Evolutionary conservation across 2,888 invertebrate genomes (phyloP), one percentile per base, ranked within the genome.

Genomic region (Eristalinus sepulchralis): DNA sequence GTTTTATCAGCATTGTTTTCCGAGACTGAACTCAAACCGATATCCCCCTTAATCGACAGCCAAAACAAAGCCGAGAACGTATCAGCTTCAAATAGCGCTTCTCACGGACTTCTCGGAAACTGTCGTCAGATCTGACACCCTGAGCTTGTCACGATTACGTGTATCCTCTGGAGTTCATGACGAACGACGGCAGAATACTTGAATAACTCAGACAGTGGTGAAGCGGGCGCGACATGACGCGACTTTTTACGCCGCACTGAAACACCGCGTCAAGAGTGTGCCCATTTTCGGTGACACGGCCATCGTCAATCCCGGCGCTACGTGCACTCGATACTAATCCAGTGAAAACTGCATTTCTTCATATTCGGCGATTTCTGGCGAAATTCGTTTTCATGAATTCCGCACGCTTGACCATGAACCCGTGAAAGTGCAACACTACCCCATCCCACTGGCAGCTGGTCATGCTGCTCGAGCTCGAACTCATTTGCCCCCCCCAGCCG

Each of bases 361-460:
- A 70, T 55, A 39, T 60, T 57, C 39, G 63, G 20, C 36, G 17
- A 10, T 57, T 33, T 24, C 36, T 62, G 20, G n/a, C 13, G 55
- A 79, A 71, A 66, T 66, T 22, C n/a, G 22, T 55, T 76, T 20
- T 34, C 72, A 66, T 33, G 36, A 64, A 63, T 68, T 72, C 53
- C 81, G 36, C 57, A 79, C 34, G 62, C 81, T 71, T 86, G 83
- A 79, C 86, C 86, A 75, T 86, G 86, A 86, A 86, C 70, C 72
- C 39, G 70, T 24, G 78, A 86, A 77, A 78, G 70, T 82, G 73
- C 73, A 73, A 71, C 55, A 47, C 73, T 72, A 55, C 57, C n/a
- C 24, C 57, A 22, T 27, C 47, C 47, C 17, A 17, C 3, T 47
- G 17, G 1, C 47, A 47, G 17, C 47, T 17, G 9, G 8, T 47